phyloP scores from a whole-genome alignment of 2,888 invertebrate species.

The Lysandra bellargus region DNA sequence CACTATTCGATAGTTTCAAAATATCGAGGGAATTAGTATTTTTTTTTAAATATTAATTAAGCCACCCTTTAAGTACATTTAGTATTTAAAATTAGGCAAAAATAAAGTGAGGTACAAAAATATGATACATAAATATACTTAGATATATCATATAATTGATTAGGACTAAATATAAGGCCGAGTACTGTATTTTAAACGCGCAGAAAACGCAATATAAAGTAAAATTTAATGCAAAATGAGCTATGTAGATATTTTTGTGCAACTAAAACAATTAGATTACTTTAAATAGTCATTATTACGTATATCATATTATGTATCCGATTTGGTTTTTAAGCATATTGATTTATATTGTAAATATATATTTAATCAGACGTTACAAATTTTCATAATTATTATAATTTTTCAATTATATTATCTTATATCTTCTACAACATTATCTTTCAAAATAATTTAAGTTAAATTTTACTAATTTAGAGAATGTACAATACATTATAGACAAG shows the following conservation, averaged over 20 bases:
- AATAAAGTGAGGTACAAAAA: conserved; percentile 62
- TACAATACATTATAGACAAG: conserved; percentile 18
- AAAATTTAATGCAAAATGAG: conserved; percentile 39
- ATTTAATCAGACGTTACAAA: neutral
- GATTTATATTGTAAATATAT: neutral
- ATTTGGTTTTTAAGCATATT: neutral
- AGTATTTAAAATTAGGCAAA: conserved; percentile 36
- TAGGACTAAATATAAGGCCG: conserved; percentile 34
- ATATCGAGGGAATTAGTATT: neutral
- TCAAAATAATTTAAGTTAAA: conserved; percentile 13
- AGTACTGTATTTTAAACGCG: neutral
- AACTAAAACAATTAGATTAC: neutral
- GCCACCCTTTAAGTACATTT: neutral
- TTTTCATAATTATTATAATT: no score
- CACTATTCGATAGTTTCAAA: neutral
- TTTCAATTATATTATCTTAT: neutral
- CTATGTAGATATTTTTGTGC: conserved; percentile 51
- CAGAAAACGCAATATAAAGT: no score
- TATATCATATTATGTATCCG: neutral
- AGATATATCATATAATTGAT: conserved; percentile 35
- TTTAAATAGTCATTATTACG: neutral
- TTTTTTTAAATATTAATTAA: neutral
- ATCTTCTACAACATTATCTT: neutral
- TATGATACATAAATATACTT: conserved; percentile 48
- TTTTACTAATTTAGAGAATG: conserved; percentile 13